These are phyloP conservation scores for Numida meleagris DNA, from an alignment of 2,113 vertebrate species.

Conservation along the genomic window DNA sequence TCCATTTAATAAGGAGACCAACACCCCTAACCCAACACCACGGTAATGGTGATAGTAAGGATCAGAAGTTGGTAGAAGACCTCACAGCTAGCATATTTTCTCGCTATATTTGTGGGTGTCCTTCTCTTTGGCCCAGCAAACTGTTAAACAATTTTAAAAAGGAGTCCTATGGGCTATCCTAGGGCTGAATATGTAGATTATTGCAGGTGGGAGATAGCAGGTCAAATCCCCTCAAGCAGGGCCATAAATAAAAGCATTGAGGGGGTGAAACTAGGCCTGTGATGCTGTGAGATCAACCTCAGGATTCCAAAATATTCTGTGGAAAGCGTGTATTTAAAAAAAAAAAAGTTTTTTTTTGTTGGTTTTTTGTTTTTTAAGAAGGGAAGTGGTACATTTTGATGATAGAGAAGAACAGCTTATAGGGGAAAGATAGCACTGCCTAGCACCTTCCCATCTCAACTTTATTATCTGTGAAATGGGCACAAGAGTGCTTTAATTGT, in stretches of 20 bases:
- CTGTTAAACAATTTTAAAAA: neutral
- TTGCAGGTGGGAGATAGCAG: neutral
- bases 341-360: too few relatives aligned
- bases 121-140: neutral
- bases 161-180: neutral
- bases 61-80: neutral
- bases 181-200: neutral
- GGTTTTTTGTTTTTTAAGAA: neutral
- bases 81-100: neutral
- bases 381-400: neutral
- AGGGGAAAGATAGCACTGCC: neutral
- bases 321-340: neutral
- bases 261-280: neutral
- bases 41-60: neutral
- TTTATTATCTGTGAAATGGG: neutral
- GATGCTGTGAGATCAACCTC: neutral
- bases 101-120: neutral
- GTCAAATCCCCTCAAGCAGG: neutral
- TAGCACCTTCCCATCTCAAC: neutral
- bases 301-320: neutral
- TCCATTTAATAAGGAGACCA: neutral
- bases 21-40: accelerated
- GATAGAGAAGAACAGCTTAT: neutral
- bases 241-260: neutral
- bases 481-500: neutral